Percentiles rank a stretch among this genome's conserved stretches.
phyloP scores from a whole-genome alignment of 2,113 vertebrate species.

The Madoqua kirkii region DNA sequence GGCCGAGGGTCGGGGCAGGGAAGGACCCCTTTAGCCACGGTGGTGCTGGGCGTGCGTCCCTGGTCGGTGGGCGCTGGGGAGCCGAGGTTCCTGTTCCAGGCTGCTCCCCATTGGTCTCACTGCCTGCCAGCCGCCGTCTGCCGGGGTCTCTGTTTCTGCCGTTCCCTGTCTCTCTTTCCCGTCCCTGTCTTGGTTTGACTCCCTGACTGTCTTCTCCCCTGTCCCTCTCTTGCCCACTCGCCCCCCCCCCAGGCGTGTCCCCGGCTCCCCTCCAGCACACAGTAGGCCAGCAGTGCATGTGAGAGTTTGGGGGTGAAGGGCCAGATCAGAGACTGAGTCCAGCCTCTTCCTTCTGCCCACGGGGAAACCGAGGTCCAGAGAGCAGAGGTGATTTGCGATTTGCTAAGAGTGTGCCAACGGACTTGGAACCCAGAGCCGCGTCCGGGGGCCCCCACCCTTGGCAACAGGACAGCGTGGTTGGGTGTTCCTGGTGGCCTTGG shows the following conservation, averaged over 20 bases:
- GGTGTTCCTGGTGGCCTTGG: not conserved
- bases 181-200: not conserved
- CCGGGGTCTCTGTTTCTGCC: not conserved
- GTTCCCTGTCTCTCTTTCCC: not conserved
- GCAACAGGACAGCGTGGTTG: not conserved
- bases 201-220: not conserved
- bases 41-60: fast-evolving
- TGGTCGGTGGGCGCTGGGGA: too few relatives aligned
- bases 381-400: not conserved
- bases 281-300: not conserved
- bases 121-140: not conserved
- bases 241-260: not conserved
- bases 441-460: too few relatives aligned
- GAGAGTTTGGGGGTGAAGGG: not conserved
- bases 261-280: fast-evolving
- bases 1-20: fast-evolving
- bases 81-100: not conserved
- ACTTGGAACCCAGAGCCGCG: not conserved
- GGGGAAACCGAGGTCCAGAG: not conserved
- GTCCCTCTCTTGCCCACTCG: too few relatives aligned
- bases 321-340: not conserved
- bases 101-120: not conserved
- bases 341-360: not conserved
- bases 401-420: fast-evolving
- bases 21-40: fast-evolving